Base-by-base conservation (phyloP, 2,888 invertebrate species). In the Chymomyza procnemis region DNA sequence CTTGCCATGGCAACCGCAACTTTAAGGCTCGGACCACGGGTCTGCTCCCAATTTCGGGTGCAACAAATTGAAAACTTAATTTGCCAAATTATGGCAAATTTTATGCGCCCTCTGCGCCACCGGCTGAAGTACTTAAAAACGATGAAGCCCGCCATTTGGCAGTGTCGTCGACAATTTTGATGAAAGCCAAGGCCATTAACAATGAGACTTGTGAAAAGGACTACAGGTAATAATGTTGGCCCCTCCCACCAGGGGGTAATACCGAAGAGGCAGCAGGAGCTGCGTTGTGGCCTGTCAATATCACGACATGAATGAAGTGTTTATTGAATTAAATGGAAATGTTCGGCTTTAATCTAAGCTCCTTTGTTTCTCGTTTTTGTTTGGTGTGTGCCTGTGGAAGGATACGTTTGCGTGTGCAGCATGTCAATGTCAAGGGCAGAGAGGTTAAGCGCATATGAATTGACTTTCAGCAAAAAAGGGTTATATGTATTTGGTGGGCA, bases 51-150 rank as follows among this genome's bases (percentile, higher is more conserved):
- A 63, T 1, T 16, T 5, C 50, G 16, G 18, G 59, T 66, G 61
- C 59, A 61, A 50, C 56, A 73, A 80, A 75, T 76, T 74, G 68
- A 76, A 78, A 73, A 76, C 72, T 63, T 70, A 76, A 79, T 81
- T 76, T 74, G 50, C 46, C 66, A 79, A 74, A 78, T 72, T 69
- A 72, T 78, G 52, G 54, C 63, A 66, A 69, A 77, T 72, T 79
- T 67, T 64, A 69, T 69, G 73, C 66, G 67, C 14, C 54, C 54
- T 21, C 22, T 21, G 54, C 19, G 54, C 14, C 54, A 54, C 50
- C 57, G 54, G 21, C 6, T 18, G 12, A 12, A 9, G 34, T 12
- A 41, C 34, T 41, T 41, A 41, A 41, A 41, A 41, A 67, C 34
- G 60, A 34, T 56, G 55, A 6, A 26, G 46, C 41, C 41, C n/a